Evolutionary conservation across 2,888 invertebrate species (phyloP), one percentile per base, ranked within the genome.

Genomic region (Teinopalpus imperialis): DNA sequence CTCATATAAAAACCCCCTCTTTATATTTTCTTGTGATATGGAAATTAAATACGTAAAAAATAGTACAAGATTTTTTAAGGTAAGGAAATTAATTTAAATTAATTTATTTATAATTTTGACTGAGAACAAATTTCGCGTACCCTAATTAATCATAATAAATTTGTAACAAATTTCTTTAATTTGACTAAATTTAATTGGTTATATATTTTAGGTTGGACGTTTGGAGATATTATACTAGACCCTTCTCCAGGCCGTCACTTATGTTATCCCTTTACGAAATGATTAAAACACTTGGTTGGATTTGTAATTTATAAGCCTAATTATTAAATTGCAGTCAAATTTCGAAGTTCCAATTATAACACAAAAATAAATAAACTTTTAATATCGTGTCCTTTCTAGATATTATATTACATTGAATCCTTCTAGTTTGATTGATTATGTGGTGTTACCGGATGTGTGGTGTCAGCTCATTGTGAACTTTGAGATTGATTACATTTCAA

Each of bases 361-460:
- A n/a, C n/a, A n/a, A n/a, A n/a, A n/a, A n/a, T n/a, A n/a, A n/a
- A n/a, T n/a, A n/a, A n/a, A n/a, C n/a, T n/a, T n/a, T n/a, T n/a
- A n/a, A n/a, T n/a, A n/a, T 5, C n/a, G 27, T 9, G 29, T 13
- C 20, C 9, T 16, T 39, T 49, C 53, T 31, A 43, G 46, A 29
- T 26, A 37, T 56, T 46, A 48, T 30, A 39, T 30, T 30, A 49
- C 65, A 64, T 20, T 4, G 9, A 56, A 55, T 62, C 65, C 67
- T 64, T 71, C 48, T 65, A 52, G 54, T 66, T 68, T 83, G 85
- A 85, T 85, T 77, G 80, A 85, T 85, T 81, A 76, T 63, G 68
- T 61, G 66, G 63, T 62, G 70, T 73, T 75, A 75, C 75, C 71
- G 66, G 67, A 59, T 62, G 66, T 72, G 75, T 73, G 81, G 73